Evolutionary conservation across 1,140 invertebrate genomes (phyloP), one percentile per base, ranked within the genome.

Genomic region (Drosophila sechellia): DNA sequence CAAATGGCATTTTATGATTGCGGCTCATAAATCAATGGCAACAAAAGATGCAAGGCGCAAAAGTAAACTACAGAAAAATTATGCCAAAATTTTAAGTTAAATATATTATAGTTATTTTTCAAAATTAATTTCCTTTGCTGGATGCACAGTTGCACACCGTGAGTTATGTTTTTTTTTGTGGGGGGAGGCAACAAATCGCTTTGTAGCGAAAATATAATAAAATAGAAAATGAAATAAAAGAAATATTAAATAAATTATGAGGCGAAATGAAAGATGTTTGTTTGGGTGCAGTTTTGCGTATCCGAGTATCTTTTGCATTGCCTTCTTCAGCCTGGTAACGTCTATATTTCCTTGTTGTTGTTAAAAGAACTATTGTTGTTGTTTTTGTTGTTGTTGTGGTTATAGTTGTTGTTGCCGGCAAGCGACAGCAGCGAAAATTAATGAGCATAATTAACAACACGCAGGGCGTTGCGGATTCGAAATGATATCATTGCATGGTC

Each of bases 391-490:
- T 71, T 64, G 60, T 75, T 85, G 56, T 70, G 43, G 5, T 54
- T 61, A 15, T 48, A 4, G 10, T 43, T 66, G 55, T 43, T 63
- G 40, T 48, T 63, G 60, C 31, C 50, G 64, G 40, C 71, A 59
- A 84, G 70, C 81, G 83, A 85, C 81, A 85, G 64, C 61, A 74
- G 64, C 60, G 43, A n/a, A 86, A 86, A 78, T 86, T 86, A 86
- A 87, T 89, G 83, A 83, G 83, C 52, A 77, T 84, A 87, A 87
- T 87, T 87, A 87, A 63, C 84, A 76, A 79, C 83, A 87, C 84
- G 83, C 83, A 76, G 83, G 52, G 35, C 46, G 58, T 49, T 17
- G 40, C 35, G 50, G 34, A 42, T 43, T 39, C 43, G 56, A 79
- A 79, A 84, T 84, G 59, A 85, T 80, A 85, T 85, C 63, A 76